phyloP scores from a whole-genome alignment of 2,113 vertebrate genomes.

The Australoheros scitulus region DNA sequence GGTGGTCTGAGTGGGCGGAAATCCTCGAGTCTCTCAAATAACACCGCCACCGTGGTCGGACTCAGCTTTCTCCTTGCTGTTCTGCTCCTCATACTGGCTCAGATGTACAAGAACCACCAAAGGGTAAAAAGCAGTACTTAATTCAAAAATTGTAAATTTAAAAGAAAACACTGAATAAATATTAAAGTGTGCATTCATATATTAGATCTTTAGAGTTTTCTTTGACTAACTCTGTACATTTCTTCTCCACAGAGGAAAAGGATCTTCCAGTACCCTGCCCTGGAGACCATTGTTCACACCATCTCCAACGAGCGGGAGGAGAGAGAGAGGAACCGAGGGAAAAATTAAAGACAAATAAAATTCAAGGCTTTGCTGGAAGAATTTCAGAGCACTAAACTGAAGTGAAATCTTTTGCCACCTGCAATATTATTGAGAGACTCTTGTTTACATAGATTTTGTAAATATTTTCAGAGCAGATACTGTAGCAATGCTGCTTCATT shows the following conservation, averaged over 20 bases:
- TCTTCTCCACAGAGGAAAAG: constrained; percentile 68
- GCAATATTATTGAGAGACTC: neutral
- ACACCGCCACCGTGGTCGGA: constrained; percentile 28
- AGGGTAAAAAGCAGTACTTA: constrained; percentile 64
- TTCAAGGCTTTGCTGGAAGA: neutral
- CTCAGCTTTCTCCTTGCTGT: constrained; percentile 68
- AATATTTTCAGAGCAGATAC: constrained; percentile 48
- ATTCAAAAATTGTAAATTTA: neutral
- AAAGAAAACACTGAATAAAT: neutral
- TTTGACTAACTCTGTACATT: neutral
- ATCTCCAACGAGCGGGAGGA: constrained; percentile 69
- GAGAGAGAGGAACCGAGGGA: constrained; percentile 48
- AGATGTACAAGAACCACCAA: constrained; percentile 77
- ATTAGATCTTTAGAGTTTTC: neutral
- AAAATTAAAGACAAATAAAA: constrained; percentile 25
- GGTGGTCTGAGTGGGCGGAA: constrained; percentile 51
- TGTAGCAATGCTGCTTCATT: constrained; percentile 66
- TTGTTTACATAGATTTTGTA: constrained; percentile 53
- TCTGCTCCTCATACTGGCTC: constrained; percentile 68
- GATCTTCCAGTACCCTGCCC: constrained; percentile 72
- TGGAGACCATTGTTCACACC: constrained; percentile 79
- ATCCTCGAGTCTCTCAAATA: neutral
- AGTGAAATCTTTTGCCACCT: constrained; percentile 1
- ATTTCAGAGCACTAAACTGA: neutral
- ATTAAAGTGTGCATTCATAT: neutral